These are phyloP conservation scores for Crocuta crocuta DNA, from an alignment of 2,113 vertebrate species.

Conservation along the genomic window DNA sequence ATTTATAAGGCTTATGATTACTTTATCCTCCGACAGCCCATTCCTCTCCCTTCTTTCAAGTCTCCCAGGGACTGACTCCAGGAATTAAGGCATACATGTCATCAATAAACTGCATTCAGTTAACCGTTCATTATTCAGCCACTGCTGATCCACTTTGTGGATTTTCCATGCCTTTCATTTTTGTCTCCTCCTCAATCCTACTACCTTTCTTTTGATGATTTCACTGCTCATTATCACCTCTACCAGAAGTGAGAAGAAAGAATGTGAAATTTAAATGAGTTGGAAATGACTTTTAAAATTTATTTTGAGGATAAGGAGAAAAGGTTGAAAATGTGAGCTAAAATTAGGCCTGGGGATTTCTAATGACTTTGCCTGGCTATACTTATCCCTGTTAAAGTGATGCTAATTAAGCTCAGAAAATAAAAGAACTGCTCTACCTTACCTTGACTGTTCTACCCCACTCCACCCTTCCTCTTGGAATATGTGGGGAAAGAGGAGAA, in stretches of 20 bases:
- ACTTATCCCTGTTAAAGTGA: conserved; percentile 12
- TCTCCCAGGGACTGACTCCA: neutral
- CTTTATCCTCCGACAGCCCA: conserved; percentile 51
- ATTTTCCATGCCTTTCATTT: conserved; percentile 63
- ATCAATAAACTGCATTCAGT: conserved; percentile 40
- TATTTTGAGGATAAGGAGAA: conserved; percentile 70
- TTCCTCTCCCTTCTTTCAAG: conserved; percentile 53
- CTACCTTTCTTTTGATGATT: conserved; percentile 72
- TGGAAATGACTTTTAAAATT: conserved; percentile 66
- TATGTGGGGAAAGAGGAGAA: neutral
- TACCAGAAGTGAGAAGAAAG: conserved; percentile 70
- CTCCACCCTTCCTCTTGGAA: neutral
- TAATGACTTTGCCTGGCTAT: conserved; percentile 54
- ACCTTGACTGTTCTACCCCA: neutral
- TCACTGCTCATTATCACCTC: conserved; percentile 80
- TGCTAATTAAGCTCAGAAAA: conserved; percentile 53
- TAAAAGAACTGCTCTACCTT: neutral
- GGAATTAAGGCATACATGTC: neutral
- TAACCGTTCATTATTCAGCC: conserved; percentile 53
- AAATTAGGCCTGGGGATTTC: conserved; percentile 70
- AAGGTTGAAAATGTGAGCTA: conserved; percentile 63
- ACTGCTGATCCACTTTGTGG: conserved; percentile 58
- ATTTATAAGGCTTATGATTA: conserved; percentile 61
- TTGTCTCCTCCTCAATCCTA: conserved; percentile 19
- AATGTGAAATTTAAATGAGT: conserved; percentile 73